Evolutionary conservation across 2,113 vertebrate genomes (phyloP).

Genomic region (Triplophysa siluroides): DNA sequence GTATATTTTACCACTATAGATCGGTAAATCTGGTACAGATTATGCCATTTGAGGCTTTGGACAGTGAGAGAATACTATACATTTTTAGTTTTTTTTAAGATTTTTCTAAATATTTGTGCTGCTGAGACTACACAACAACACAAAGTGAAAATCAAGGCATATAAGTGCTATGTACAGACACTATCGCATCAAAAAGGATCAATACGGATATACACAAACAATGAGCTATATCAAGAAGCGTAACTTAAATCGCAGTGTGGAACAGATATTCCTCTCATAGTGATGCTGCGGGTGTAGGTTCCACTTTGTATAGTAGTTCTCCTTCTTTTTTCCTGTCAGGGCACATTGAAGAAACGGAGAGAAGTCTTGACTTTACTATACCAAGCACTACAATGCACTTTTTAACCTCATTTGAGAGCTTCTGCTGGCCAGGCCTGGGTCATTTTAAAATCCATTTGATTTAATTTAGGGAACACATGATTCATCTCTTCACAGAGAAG

Average conservation of each 20-base stretch:
- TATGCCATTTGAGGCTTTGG: no score
- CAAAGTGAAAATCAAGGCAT: no score
- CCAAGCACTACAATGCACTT: constrained; percentile 36
- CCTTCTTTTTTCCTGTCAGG: not conserved
- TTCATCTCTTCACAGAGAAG: constrained; percentile 40
- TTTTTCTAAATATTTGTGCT: no score
- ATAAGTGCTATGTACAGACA: no score
- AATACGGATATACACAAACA: not conserved
- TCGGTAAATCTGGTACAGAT: no score
- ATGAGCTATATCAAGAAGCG: not conserved
- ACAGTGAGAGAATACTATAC: no score
- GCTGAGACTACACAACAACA: no score
- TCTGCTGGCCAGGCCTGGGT: constrained; percentile 35
- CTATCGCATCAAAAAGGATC: no score
- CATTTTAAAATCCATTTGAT: constrained; percentile 61
- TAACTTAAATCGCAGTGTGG: not conserved
- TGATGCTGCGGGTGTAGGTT: not conserved
- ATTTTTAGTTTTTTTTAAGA: not conserved
- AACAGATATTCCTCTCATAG: not conserved
- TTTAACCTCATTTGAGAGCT: constrained; percentile 39
- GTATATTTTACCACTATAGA: no score
- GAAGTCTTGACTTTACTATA: constrained; percentile 13
- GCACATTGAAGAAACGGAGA: constrained; percentile 19
- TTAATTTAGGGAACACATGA: constrained; percentile 54
- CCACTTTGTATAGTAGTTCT: constrained; percentile 26